Conservation (phyloP, 2,888 invertebrate species). For the Lottia gigantea region DNA sequence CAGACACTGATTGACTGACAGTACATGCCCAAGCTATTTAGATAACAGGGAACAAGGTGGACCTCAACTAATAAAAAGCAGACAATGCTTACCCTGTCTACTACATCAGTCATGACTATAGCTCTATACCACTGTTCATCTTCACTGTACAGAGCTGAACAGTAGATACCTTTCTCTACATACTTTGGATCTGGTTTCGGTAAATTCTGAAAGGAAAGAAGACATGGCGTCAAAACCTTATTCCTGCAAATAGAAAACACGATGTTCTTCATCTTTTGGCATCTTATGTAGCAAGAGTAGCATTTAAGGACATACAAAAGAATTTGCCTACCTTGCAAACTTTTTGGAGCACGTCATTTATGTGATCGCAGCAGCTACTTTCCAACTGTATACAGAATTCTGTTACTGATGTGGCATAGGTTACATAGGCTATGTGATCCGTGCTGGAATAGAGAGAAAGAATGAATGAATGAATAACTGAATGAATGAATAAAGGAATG, state of each 20-base stretch:
- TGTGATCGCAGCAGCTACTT: constrained; percentile 40
- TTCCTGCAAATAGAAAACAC: no score
- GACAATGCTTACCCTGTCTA: constrained; percentile 23
- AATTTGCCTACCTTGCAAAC: constrained; percentile 38
- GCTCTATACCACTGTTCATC: constrained; percentile 55
- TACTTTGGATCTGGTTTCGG: constrained; percentile 26
- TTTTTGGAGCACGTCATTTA: constrained; percentile 34
- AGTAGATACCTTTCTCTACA: constrained; percentile 37
- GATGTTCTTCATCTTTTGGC: no score
- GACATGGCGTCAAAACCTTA: no score
- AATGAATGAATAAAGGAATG: no score
- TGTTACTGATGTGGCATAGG: constrained; percentile 35
- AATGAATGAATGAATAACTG: no score
- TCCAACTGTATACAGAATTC: constrained; percentile 50
- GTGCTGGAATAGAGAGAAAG: no score
- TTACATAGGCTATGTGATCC: constrained; percentile 38
- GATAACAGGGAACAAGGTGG: no score
- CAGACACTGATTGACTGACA: no score
- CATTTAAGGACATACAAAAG: no score
- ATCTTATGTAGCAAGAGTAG: no score
- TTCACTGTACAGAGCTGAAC: constrained; percentile 47
- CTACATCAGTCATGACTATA: constrained; percentile 34
- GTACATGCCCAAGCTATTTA: no score
- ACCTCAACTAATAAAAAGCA: neutral
- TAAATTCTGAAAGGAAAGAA: constrained; percentile 22